phyloP scores from a whole-genome alignment of 1,140 invertebrate species.

The Centruroides vittatus region DNA sequence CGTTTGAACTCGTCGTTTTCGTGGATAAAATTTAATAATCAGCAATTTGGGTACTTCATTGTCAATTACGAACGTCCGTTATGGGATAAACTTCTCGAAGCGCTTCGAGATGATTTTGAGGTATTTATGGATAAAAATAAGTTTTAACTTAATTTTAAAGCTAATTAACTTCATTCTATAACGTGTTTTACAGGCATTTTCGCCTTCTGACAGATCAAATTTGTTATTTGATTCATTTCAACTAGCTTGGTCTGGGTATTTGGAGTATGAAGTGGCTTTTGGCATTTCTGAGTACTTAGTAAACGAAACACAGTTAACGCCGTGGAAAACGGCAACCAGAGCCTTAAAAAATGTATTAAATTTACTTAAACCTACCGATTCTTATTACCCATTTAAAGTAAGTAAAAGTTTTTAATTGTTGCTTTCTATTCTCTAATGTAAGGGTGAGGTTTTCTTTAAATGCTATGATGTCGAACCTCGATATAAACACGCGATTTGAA shows the following conservation, averaged over 20 bases:
- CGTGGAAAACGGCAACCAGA: slow-evolving; percentile 29
- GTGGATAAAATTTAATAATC: slow-evolving; percentile 61
- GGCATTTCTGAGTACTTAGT: slow-evolving; percentile 29
- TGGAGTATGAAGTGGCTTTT: slow-evolving; percentile 28
- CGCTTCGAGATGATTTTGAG: too few relatives aligned
- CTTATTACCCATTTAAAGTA: slow-evolving; percentile 44
- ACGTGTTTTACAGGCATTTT: slow-evolving; percentile 10
- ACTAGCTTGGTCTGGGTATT: slow-evolving; percentile 28
- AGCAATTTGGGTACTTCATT: slow-evolving; percentile 73
- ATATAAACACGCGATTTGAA: too few relatives aligned
- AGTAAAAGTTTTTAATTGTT: too few relatives aligned
- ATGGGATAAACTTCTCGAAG: slow-evolving; percentile 43
- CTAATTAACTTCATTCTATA: too few relatives aligned
- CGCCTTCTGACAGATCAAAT: slow-evolving; percentile 28
- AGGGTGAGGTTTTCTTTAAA: too few relatives aligned
- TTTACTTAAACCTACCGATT: slow-evolving; percentile 41
- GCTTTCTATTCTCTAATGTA: too few relatives aligned
- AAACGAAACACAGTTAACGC: slow-evolving; percentile 29
- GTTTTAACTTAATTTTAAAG: too few relatives aligned
- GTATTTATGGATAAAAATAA: too few relatives aligned
- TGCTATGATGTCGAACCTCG: too few relatives aligned
- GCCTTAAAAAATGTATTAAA: slow-evolving; percentile 34
- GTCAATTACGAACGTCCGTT: slow-evolving; percentile 57
- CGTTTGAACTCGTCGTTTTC: not conserved
- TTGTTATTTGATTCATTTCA: slow-evolving; percentile 35